Evolutionary conservation across 2,797 vertebrate genomes (phyloP).

Genomic region (Staurois parvus): DNA sequence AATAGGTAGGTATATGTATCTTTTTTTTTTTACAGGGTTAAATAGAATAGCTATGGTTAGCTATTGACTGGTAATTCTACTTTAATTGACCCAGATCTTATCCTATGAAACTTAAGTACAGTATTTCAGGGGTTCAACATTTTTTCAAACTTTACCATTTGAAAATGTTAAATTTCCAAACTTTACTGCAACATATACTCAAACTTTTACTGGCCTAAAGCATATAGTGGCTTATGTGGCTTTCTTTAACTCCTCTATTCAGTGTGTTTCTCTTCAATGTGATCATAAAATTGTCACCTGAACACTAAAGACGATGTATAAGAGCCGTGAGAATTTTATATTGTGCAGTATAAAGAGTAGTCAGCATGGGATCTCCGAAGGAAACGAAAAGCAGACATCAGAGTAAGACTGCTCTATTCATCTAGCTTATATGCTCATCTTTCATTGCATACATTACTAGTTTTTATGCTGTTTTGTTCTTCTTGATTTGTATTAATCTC

Average conservation of each 20-base stretch:
- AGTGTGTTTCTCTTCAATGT: not conserved
- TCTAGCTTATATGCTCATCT: conserved; percentile 21
- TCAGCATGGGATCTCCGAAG: conserved; percentile 1
- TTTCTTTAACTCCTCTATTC: not conserved
- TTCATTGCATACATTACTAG: conserved; percentile 13
- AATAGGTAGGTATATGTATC: no score
- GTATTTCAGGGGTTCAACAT: no score
- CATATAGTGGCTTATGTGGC: not conserved
- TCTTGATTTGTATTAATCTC: conserved; percentile 38
- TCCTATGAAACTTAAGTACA: no score
- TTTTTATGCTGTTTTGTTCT: conserved; percentile 31
- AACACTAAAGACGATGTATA: not conserved
- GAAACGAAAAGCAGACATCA: conserved; percentile 34
- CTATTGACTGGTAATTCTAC: no score
- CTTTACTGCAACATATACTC: no score
- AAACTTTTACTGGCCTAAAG: no score
- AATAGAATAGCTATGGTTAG: no score
- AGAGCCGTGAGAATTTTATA: not conserved
- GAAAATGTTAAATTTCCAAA: no score
- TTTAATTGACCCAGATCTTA: no score
- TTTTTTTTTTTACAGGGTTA: no score
- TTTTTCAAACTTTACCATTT: no score
- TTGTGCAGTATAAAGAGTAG: not conserved
- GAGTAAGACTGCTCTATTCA: conserved; percentile 29
- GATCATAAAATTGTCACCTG: not conserved